These are phyloP conservation scores for Sapajus apella DNA, from an alignment of 2,113 vertebrate species.

Conservation along the genomic window DNA sequence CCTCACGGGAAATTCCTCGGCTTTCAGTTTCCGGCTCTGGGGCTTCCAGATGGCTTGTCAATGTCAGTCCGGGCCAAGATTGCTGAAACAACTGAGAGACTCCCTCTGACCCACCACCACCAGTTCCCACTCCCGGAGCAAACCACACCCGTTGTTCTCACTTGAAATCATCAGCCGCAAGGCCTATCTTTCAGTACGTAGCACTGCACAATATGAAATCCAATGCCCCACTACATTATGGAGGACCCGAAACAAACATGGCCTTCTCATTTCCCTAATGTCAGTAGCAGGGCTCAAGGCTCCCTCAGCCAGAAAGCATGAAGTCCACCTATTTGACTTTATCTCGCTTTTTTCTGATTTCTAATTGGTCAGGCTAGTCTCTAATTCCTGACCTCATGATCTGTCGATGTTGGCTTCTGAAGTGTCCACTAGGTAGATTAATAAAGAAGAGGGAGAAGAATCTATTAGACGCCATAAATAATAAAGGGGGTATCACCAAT, in stretches of 20 bases:
- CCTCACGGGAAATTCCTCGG: background rate
- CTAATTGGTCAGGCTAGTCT: too few relatives aligned
- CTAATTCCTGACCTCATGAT: too few relatives aligned
- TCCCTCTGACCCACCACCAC: background rate
- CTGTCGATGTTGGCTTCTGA: fast-evolving
- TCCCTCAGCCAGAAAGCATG: background rate
- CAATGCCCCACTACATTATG: too few relatives aligned
- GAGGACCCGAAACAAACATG: background rate
- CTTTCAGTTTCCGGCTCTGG: background rate
- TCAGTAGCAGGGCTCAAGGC: background rate
- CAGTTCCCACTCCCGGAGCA: background rate
- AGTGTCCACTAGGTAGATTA: background rate
- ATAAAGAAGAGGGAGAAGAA: too few relatives aligned
- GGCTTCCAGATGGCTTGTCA: background rate
- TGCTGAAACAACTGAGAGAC: background rate
- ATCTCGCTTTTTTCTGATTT: too few relatives aligned
- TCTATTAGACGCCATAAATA: too few relatives aligned
- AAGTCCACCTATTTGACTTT: background rate
- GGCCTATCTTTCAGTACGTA: too few relatives aligned
- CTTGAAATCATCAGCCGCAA: background rate
- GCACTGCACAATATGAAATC: background rate
- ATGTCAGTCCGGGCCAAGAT: background rate
- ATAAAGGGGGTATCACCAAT: too few relatives aligned
- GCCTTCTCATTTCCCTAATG: background rate
- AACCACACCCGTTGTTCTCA: background rate